Conservation (phyloP, 2,888 invertebrate genomes). For the Phymatocera aterrima region DNA sequence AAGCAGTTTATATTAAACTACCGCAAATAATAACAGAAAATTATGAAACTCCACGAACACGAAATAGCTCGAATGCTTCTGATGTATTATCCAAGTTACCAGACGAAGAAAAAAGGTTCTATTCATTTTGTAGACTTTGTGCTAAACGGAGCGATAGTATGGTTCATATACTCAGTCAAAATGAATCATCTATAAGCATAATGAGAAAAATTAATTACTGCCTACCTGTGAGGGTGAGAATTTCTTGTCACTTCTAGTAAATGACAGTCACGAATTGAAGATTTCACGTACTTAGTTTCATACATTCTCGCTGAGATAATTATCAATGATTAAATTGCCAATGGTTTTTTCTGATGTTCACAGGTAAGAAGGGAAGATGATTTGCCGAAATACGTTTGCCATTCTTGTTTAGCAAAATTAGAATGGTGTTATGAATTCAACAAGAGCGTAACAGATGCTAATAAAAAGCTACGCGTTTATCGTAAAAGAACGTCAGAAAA, state of each 20-base stretch:
- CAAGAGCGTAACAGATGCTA: neutral
- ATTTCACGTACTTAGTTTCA: too few relatives aligned
- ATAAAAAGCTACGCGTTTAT: neutral
- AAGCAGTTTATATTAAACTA: neutral
- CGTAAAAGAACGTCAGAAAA: neutral
- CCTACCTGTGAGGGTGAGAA: neutral
- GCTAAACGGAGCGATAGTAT: neutral
- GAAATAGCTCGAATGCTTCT: neutral
- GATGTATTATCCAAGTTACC: neutral
- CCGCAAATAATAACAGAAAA: neutral
- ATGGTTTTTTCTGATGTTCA: too few relatives aligned
- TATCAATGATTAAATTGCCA: too few relatives aligned
- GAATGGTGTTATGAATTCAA: neutral
- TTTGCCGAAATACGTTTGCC: slow-evolving; percentile 1
- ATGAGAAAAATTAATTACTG: neutral
- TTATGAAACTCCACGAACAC: neutral
- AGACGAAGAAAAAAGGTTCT: neutral
- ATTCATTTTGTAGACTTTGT: neutral
- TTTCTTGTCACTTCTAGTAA: neutral
- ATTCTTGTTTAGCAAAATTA: neutral
- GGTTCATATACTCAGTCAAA: neutral
- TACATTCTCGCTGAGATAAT: too few relatives aligned
- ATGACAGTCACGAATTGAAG: too few relatives aligned
- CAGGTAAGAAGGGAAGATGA: neutral
- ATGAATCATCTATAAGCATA: neutral